Base-by-base conservation (phyloP, 2,888 invertebrate genomes). In the Parthenolecanium corni region DNA sequence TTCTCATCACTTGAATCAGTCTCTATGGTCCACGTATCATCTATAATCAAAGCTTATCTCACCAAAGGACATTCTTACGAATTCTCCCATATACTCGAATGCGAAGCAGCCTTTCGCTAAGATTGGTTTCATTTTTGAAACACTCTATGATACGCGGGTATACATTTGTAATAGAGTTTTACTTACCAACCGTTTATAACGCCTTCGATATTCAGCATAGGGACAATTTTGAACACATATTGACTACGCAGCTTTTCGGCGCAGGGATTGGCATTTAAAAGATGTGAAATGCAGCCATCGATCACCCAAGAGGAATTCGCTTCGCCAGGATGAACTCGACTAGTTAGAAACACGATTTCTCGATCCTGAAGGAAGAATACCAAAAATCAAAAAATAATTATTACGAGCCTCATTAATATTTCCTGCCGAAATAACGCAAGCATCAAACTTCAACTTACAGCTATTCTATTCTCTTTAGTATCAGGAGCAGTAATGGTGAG, bases 281-380 rank as follows among this genome's bases (percentile, higher is more conserved):
- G 75, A 68, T 78, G 82, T 62, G 81, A 78, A 61, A 89, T 74
- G 0, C 84, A 83, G 5, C 88, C 90, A 72, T 87, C 85, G 86
- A 91, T 88, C 65, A 89, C 84, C 89, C 89, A 91, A 0, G 88
- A 88, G 6, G 89, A 80, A 74, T 90, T 91, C 72, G 86, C 86
- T 74, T 91, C 91, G 1, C 89, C 89, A 1, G 91, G 90, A 76
- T 91, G 91, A 9, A 91, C 89, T 67, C 90, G 78, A 0, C 85
- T 81, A 9, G 86, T 83, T 54, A 91, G 76, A 71, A 89, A 84
- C 67, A 90, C 75, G 67, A 84, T 76, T 67, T 82, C 81, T 42
- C 84, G 78, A 52, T 80, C 79, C 83, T 83, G 70, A 4, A 67
- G 21, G 6, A n/a, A n/a, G 31, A 31, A 31, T 31, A 31, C 9